These are phyloP conservation scores for Gobio occitaniae DNA, from an alignment of 2,797 vertebrate genomes.

Conservation along the genomic window DNA sequence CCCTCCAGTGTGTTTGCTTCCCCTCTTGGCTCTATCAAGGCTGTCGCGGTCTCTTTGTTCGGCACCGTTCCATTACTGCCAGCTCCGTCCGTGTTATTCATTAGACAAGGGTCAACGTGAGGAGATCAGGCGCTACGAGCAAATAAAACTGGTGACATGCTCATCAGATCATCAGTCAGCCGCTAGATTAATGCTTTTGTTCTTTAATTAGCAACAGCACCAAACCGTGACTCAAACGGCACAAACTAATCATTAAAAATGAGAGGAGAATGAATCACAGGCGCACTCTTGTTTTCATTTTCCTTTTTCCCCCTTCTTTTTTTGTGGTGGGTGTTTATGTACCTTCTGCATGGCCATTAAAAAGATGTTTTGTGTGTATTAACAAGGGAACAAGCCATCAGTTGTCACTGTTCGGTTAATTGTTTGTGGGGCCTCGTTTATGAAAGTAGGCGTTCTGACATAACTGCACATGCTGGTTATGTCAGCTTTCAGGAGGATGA, in stretches of 20 bases:
- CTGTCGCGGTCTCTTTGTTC: conserved; percentile 25
- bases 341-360: conserved; percentile 42
- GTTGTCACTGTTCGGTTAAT: conserved; percentile 48
- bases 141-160: conserved; percentile 59
- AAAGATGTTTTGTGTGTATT: conserved; percentile 37
- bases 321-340: conserved; percentile 30
- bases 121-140: conserved; percentile 48
- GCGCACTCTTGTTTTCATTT: conserved; percentile 31
- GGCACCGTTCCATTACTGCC: conserved; percentile 21
- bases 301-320: conserved; percentile 6
- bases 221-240: conserved; percentile 57
- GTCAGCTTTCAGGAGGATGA: conserved; percentile 11
- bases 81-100: conserved; percentile 39
- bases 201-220: conserved; percentile 60
- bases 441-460: conserved; percentile 38
- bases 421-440: conserved; percentile 30
- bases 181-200: conserved; percentile 58
- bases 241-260: conserved; percentile 60
- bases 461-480: conserved; percentile 15
- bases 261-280: conserved; percentile 62
- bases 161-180: conserved; percentile 59
- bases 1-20: conserved; percentile 33
- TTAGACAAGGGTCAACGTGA: conserved; percentile 53
- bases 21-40: conserved; percentile 4
- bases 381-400: conserved; percentile 44